A percentile compares a stretch with the other conserved stretches of the same genome.
Evolutionary conservation across 1,140 invertebrate species (phyloP).

Genomic region (Brachystomella parvula): DNA sequence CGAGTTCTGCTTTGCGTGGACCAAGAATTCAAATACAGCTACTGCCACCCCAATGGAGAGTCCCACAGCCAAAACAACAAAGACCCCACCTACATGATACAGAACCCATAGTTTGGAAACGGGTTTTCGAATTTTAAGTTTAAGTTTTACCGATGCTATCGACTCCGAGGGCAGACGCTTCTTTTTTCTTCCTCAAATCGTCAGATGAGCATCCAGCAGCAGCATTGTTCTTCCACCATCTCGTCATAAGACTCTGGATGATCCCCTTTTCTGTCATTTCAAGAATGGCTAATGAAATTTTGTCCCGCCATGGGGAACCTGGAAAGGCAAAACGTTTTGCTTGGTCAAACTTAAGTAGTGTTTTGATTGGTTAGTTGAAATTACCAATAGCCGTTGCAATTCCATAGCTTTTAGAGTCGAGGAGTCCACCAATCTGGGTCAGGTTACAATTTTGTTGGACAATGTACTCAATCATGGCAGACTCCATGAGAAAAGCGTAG

Average conservation of each 20-base stretch:
- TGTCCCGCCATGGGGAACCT: slow-evolving; percentile 68
- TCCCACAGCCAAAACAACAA: slow-evolving; percentile 76
- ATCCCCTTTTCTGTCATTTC: slow-evolving; percentile 66
- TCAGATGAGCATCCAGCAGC: slow-evolving; percentile 34
- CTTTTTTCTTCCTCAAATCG: slow-evolving; percentile 59
- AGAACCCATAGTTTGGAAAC: slow-evolving; percentile 1
- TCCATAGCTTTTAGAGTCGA: slow-evolving; percentile 74
- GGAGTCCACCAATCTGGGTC: slow-evolving; percentile 81
- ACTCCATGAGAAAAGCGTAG: slow-evolving; percentile 93
- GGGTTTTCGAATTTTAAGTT: background rate
- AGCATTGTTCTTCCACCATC: slow-evolving; percentile 63
- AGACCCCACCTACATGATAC: slow-evolving; percentile 65
- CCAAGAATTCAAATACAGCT: slow-evolving; percentile 72
- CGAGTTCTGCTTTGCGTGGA: slow-evolving; percentile 64
- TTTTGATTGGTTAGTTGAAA: slow-evolving; percentile 9
- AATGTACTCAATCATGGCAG: slow-evolving; percentile 81
- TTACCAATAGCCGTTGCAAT: slow-evolving; percentile 54
- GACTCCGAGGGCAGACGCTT: slow-evolving; percentile 71
- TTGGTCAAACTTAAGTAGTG: background rate
- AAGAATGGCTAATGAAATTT: slow-evolving; percentile 64
- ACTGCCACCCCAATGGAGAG: slow-evolving; percentile 64
- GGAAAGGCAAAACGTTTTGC: background rate
- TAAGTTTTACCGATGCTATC: slow-evolving; percentile 66
- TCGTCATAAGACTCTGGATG: slow-evolving; percentile 60
- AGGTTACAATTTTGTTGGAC: slow-evolving; percentile 85